Base-by-base conservation (phyloP, 1,140 invertebrate genomes). In the Trichoplusia ni region DNA sequence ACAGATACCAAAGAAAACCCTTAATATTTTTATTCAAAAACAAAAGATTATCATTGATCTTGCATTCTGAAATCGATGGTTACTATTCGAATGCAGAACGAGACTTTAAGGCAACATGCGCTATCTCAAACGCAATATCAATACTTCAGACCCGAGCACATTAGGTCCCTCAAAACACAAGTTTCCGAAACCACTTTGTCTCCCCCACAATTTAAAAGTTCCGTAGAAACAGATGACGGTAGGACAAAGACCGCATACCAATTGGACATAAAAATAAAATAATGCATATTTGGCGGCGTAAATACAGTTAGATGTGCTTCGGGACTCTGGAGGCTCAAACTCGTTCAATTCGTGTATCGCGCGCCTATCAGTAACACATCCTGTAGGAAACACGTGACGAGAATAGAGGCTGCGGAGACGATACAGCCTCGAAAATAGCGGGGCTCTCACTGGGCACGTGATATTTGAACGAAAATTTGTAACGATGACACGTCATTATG, bases 171-270 rank as follows among this genome's bases (percentile, higher is more conserved):
- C 38, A 6, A n/a, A 40, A 14, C 19, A 58, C 44, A 56, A 47
- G 40, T 60, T 60, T 29, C 25, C 31, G 9, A 63, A 73, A 73
- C 63, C 64, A 76, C 67, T 56, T 51, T 64, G 33, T 75, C 67
- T 63, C 71, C 79, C 76, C 71, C 68, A 75, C 66, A 72, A 79
- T 85, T 85, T 77, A 74, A 83, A 88, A 85, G 72, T 85, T 84
- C 62, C 53, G 71, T 67, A 72, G 77, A 69, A 80, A 78, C 85
- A 88, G 82, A 88, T 88, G 85, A 82, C 81, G 80, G 71, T 16
- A 68, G 63, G 53, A 77, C 81, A 60, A 74, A 79, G 68, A 69
- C 77, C 73, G 85, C 76, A 88, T 88, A 88, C 84, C 73, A 79
- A 88, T 84, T 69, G 60, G 51, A 64, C 58, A 76, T 74, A 82